These are phyloP conservation scores for Myanophis thanlyinensis DNA, from an alignment of 2,113 vertebrate species.

Conservation along the genomic window DNA sequence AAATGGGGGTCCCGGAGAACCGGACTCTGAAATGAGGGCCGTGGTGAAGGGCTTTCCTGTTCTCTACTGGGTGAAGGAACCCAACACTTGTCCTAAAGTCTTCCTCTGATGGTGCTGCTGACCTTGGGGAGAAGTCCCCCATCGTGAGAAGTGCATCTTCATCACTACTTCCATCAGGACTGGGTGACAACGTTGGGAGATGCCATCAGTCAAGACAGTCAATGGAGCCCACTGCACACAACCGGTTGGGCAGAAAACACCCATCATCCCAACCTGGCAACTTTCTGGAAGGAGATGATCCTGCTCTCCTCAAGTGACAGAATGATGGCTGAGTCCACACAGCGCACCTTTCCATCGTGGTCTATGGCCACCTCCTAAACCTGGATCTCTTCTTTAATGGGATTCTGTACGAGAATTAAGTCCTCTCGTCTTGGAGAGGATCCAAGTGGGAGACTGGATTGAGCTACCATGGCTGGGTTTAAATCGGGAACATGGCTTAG, in stretches of 20 bases:
- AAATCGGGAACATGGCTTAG: background rate
- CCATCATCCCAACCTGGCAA: background rate
- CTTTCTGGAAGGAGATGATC: background rate
- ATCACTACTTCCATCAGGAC: background rate
- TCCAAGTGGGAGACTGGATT: background rate
- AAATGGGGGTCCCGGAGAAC: background rate
- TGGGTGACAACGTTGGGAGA: background rate
- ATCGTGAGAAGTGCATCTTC: background rate
- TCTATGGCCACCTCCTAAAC: background rate
- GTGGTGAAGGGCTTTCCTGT: background rate
- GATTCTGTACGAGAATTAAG: background rate
- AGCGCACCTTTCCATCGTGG: background rate
- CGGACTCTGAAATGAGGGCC: background rate
- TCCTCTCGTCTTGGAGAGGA: background rate
- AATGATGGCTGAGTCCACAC: background rate
- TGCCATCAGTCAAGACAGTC: background rate
- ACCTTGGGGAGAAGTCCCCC: background rate
- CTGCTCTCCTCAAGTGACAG: background rate
- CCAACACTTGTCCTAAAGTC: background rate
- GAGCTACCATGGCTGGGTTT: background rate
- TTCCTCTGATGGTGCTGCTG: background rate
- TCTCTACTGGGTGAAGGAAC: background rate
- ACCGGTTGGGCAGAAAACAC: background rate
- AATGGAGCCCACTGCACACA: background rate
- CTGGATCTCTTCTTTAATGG: background rate